phyloP scores from a whole-genome alignment of 2,888 invertebrate species.

The Thecophora atra region DNA sequence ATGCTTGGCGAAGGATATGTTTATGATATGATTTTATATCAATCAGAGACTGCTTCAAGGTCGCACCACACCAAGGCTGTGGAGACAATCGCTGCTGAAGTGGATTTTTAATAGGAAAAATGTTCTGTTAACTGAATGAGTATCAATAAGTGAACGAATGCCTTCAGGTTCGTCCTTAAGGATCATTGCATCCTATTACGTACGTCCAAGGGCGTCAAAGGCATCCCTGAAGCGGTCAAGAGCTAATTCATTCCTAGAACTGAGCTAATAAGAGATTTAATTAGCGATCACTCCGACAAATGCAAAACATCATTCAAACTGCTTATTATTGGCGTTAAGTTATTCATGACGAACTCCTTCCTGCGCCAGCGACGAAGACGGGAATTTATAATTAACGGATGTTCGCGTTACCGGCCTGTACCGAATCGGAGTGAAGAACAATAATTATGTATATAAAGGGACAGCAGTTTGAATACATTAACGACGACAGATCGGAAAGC shows the following conservation, averaged over 20 bases:
- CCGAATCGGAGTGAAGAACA: background rate
- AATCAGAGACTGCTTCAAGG: too few species aligned
- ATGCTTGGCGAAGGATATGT: background rate
- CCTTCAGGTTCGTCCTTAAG: too few species aligned
- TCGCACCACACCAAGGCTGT: too few species aligned
- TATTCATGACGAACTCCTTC: constrained; percentile 11
- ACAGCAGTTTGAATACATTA: background rate
- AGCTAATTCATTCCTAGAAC: constrained; percentile 10
- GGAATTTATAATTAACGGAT: constrained; percentile 48
- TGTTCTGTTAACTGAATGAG: too few species aligned
- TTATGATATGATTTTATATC: too few species aligned
- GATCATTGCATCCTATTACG: too few species aligned
- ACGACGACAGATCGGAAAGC: background rate
- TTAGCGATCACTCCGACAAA: constrained; percentile 25
- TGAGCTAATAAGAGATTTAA: constrained; percentile 37
- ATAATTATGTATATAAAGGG: background rate
- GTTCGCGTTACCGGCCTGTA: constrained; percentile 35
- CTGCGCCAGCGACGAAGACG: constrained; percentile 29
- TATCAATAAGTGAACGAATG: too few species aligned
- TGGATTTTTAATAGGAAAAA: too few species aligned
- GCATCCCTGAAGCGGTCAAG: background rate
- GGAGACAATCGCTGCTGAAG: too few species aligned
- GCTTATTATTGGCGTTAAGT: constrained; percentile 22
- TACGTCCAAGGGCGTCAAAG: too few species aligned
- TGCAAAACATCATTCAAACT: background rate